Base-by-base conservation (phyloP, 2,113 vertebrate species). In the Lontra canadensis region DNA sequence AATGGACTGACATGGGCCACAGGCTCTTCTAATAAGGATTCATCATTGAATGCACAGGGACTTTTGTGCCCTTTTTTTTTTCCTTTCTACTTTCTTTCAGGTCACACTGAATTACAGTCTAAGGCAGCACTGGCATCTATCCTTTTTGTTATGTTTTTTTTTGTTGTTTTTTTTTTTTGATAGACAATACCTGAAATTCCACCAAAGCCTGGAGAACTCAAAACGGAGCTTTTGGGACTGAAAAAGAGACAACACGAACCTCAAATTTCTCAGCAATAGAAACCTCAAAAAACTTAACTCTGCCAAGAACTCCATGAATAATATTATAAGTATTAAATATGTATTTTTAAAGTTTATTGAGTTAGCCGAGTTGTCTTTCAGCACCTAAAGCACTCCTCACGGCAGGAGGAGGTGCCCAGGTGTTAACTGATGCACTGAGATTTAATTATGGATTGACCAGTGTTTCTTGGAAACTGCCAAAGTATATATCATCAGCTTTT, bases 111-210 rank as follows among this genome's bases (percentile, higher is more conserved):
- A 44, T 87, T 69, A 71, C 2, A 55, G 31, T 87, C 79, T 81
- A 21, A 98, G 57, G 59, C 25, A 78, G 7, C 31, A 25, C 11
- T 97, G 91, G 94, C 0, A 0, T 67, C 73, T 98, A 5, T 97
- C 34, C 69, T 91, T 91, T n/a, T 96, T 39, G 87, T 20, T 88
- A n/a, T n/a, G n/a, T n/a, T 61, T 61, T 25, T 93, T n/a, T 92
- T 97, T 57, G 83, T 97, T 61, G 7, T 83, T 26, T n/a, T 93
- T 97, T 57, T 85, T 97, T 61, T 47, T 85, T 26, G 91, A 95
- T 94, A 99, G 99, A 99, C 98, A 63, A 99, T 99, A 97, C 99
- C 99, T 98, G 99, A 99, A 87, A 84, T 99, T 88, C 99, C 99
- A 90, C 99, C 99, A 47, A 99, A 99, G 90, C 99, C 99, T 84